Percentiles rank a stretch among this genome's conserved stretches.
phyloP scores from a whole-genome alignment of 2,113 vertebrate genomes.

The Malurus cyaneus region DNA sequence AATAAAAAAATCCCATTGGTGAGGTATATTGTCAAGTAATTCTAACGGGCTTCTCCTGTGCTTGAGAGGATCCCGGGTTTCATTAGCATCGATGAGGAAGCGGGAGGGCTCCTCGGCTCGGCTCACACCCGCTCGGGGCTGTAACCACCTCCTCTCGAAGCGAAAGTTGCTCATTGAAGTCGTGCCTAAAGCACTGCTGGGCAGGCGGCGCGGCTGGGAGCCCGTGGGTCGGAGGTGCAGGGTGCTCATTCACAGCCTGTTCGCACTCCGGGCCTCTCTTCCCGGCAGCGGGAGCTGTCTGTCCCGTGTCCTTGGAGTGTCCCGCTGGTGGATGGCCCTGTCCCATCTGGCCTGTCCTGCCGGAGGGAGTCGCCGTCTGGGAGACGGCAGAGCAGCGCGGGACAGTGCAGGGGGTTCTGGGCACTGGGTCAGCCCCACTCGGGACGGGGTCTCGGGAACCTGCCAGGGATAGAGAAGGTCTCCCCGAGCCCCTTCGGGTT shows the following conservation, averaged over 20 bases:
- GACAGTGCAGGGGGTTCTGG: background rate
- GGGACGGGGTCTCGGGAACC: background rate
- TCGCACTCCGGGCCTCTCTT: background rate
- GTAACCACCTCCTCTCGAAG: background rate
- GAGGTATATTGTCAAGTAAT: background rate
- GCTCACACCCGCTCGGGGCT: background rate
- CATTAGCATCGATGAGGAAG: rapidly evolving
- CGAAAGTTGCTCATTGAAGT: background rate
- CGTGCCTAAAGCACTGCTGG: rapidly evolving
- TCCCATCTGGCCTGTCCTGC: background rate
- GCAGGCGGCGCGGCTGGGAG: background rate
- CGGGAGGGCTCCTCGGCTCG: background rate
- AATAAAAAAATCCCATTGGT: too few species aligned
- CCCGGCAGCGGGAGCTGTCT: too few species aligned
- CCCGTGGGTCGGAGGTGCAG: rapidly evolving
- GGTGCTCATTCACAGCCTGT: rapidly evolving
- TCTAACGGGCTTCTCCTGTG: background rate
- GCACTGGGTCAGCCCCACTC: background rate
- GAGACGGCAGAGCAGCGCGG: background rate
- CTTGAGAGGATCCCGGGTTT: background rate
- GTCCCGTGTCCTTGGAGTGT: background rate
- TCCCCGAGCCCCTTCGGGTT: background rate
- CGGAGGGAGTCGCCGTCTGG: rapidly evolving
- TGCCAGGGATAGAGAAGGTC: background rate
- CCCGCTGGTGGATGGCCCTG: background rate